phyloP scores from a whole-genome alignment of 1,140 invertebrate genomes.

The Branchinecta lynchi region DNA sequence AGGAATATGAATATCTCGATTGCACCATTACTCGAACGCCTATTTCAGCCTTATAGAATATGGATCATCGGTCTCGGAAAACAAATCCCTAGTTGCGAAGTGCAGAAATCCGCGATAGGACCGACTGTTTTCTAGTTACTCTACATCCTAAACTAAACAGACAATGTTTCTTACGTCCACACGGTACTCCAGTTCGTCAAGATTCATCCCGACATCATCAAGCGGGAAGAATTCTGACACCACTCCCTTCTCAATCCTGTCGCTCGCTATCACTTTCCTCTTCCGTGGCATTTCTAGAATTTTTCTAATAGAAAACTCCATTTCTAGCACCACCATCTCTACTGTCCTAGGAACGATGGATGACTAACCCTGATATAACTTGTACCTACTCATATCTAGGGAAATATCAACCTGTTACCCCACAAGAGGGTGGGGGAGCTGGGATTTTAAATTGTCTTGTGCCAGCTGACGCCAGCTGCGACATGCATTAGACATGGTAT shows the following conservation, averaged over 20 bases:
- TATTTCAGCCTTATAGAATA: too few relatives aligned
- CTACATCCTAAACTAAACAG: too few relatives aligned
- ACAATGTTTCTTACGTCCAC: too few relatives aligned
- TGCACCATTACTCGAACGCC: too few relatives aligned
- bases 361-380: background rate
- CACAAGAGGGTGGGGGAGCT: background rate
- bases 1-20: too few relatives aligned
- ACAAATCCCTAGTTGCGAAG: too few relatives aligned
- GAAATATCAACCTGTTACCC: background rate
- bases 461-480: slow-evolving; percentile 7
- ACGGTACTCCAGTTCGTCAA: too few relatives aligned
- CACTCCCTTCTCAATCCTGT: background rate
- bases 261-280: background rate
- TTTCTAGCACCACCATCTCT: background rate
- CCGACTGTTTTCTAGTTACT: too few relatives aligned
- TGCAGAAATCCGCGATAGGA: too few relatives aligned
- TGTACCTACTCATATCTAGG: background rate
- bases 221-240: background rate
- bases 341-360: background rate
- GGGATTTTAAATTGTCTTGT: background rate
- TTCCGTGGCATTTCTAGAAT: background rate
- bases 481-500: background rate
- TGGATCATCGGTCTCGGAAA: too few relatives aligned
- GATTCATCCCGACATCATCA: too few relatives aligned
- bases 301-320: background rate